These are phyloP conservation scores for Apteryx owenii DNA, from an alignment of 2,113 vertebrate genomes.

Conservation along the genomic window DNA sequence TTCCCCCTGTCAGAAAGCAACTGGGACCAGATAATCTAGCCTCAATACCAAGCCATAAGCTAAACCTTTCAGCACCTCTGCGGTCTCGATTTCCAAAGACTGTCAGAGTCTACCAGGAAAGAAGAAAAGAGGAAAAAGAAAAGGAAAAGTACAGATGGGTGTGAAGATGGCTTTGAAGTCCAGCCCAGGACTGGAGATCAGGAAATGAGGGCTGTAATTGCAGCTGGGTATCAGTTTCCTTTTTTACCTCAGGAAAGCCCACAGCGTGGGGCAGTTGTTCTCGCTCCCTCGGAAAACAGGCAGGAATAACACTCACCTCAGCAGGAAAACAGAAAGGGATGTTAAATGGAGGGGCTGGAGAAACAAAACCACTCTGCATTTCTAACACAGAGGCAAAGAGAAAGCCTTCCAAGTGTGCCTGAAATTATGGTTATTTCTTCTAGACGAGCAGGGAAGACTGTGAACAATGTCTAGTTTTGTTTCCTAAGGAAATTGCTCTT, in stretches of 20 bases:
- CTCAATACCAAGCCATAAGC: background rate
- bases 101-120: background rate
- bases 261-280: background rate
- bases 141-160: slow-evolving; percentile 5
- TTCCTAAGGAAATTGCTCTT: background rate
- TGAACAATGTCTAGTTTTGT: background rate
- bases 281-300: background rate
- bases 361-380: background rate
- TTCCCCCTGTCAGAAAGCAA: background rate
- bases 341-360: background rate
- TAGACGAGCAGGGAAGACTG: background rate
- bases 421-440: background rate
- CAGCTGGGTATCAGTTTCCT: slow-evolving; percentile 50
- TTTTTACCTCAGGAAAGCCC: slow-evolving; percentile 22
- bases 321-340: background rate
- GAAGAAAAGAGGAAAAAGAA: slow-evolving; percentile 18
- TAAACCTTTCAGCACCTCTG: background rate
- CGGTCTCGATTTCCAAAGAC: background rate
- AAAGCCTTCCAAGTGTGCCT: background rate
- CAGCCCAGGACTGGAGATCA: slow-evolving; percentile 2
- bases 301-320: background rate
- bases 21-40: background rate
- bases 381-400: background rate
- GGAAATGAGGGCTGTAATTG: slow-evolving; percentile 59
- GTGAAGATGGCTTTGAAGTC: slow-evolving; percentile 45